phyloP scores from a whole-genome alignment of 2,113 vertebrate species.

The Phalacrocorax pelagicus region DNA sequence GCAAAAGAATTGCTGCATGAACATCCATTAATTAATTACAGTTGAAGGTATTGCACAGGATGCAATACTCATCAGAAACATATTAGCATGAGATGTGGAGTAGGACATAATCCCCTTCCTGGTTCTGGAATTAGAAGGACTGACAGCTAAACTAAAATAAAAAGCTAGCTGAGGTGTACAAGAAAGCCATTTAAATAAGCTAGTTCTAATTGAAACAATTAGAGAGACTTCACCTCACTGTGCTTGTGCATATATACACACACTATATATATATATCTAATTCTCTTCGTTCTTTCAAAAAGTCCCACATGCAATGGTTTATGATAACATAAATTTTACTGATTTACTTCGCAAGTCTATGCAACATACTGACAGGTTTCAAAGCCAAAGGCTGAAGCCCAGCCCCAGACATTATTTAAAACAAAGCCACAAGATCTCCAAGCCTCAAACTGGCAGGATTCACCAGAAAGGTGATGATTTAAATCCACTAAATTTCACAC shows the following conservation, averaged over 20 bases:
- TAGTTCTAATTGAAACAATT: background rate
- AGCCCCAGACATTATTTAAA: conserved; percentile 30
- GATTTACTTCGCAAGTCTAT: conserved; percentile 28
- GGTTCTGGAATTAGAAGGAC: background rate
- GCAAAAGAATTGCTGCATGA: background rate
- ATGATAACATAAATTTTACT: background rate
- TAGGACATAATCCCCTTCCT: background rate
- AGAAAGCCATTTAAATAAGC: background rate
- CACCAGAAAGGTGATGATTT: conserved; percentile 53
- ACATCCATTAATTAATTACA: background rate
- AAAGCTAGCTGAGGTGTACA: background rate
- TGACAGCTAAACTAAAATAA: background rate
- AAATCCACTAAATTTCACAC: conserved; percentile 43
- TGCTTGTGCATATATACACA: background rate
- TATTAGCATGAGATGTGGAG: background rate
- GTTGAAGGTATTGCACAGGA: background rate
- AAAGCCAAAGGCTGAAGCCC: conserved; percentile 28
- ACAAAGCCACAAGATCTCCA: conserved; percentile 29
- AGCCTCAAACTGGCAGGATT: conserved; percentile 23
- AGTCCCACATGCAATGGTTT: background rate
- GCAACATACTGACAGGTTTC: background rate
- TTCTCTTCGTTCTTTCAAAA: background rate
- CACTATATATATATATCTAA: background rate
- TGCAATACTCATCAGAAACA: background rate
- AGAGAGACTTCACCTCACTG: background rate